These are phyloP conservation scores for Tenrec ecaudatus DNA, from an alignment of 2,113 vertebrate species.

Conservation along the genomic window DNA sequence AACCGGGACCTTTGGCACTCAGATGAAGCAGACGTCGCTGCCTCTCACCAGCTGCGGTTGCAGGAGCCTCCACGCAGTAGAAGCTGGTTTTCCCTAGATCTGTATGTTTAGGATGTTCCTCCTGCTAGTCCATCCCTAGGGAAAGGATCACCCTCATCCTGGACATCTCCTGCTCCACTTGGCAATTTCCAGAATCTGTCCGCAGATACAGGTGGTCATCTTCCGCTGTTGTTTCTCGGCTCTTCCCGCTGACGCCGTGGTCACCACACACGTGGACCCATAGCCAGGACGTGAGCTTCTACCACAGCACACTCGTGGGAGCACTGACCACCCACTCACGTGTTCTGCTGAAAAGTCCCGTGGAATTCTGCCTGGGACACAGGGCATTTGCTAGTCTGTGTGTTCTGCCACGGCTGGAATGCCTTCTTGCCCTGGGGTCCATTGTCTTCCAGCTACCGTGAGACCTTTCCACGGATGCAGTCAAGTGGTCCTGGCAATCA, in stretches of 20 bases:
- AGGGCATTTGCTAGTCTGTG: too few relatives aligned
- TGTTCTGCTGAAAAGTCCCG: slow-evolving; percentile 5
- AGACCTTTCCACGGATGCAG: neutral
- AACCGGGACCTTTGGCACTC: neutral
- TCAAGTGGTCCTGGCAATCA: neutral
- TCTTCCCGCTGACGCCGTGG: neutral
- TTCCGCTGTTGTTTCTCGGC: neutral
- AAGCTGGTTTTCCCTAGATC: slow-evolving; percentile 14
- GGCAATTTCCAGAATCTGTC: slow-evolving; percentile 33
- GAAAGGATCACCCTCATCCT: neutral
- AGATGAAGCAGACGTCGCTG: neutral
- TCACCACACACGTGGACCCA: neutral
- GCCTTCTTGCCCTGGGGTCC: neutral
- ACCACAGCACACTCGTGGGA: neutral
- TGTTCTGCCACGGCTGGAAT: too few relatives aligned
- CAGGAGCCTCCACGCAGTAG: neutral
- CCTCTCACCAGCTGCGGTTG: neutral
- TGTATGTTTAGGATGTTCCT: neutral
- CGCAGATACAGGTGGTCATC: neutral
- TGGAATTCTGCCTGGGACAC: neutral
- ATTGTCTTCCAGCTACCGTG: neutral
- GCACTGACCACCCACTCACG: neutral
- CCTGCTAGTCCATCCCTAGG: neutral
- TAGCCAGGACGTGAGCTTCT: neutral
- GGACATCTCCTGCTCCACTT: neutral